A percentile compares a stretch with the other conserved stretches of the same genome.
Evolutionary conservation across 1,140 invertebrate genomes (phyloP).

Genomic region (Choristoneura fumiferana): DNA sequence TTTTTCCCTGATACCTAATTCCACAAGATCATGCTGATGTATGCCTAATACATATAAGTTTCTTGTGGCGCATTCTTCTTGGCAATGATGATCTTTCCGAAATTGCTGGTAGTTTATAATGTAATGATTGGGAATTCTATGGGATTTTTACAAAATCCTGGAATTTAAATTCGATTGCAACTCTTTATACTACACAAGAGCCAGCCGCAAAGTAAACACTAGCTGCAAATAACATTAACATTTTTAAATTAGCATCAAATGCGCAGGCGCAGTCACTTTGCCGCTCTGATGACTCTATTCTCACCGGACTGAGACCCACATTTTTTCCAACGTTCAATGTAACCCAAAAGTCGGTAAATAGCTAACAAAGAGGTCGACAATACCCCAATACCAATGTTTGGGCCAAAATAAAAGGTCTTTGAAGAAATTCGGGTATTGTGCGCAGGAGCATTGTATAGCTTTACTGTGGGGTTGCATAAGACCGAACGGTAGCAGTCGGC

Average conservation of each 20-base stretch:
- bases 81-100: no score
- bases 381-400: slow-evolving; percentile 22
- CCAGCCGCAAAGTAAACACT: no score
- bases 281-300: slow-evolving; percentile 15
- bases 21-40: no score
- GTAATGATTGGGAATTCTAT: no score
- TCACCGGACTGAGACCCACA: slow-evolving; percentile 12
- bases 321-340: slow-evolving; percentile 2
- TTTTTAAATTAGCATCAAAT: slow-evolving; percentile 9
- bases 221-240: no score
- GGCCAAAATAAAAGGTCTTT: slow-evolving; percentile 20
- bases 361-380: slow-evolving; percentile 12
- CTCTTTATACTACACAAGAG: no score
- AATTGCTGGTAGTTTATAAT: no score
- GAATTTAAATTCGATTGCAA: no score
- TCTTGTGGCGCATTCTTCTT: no score
- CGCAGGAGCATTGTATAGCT: slow-evolving; percentile 8
- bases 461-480: slow-evolving; percentile 14
- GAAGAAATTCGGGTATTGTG: slow-evolving; percentile 8
- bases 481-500: slow-evolving; percentile 18
- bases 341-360: slow-evolving; percentile 22
- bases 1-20: no score
- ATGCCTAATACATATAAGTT: no score
- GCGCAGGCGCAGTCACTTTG: not conserved
- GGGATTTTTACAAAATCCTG: no score